These are phyloP conservation scores for Ammospiza caudacuta DNA, from an alignment of 2,113 vertebrate genomes.

Conservation along the genomic window DNA sequence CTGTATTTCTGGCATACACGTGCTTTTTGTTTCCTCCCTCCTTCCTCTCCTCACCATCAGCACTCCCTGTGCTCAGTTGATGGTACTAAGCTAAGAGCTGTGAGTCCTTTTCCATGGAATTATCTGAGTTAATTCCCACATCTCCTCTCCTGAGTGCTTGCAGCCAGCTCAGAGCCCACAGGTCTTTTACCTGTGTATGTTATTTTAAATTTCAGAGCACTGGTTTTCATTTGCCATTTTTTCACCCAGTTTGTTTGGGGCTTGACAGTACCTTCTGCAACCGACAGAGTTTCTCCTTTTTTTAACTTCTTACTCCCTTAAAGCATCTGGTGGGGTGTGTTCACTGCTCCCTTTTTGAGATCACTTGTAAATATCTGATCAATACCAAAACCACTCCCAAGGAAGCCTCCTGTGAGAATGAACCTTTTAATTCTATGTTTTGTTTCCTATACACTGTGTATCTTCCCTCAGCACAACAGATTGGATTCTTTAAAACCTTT, in stretches of 20 bases:
- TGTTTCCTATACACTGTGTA: not conserved
- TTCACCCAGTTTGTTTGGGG: not conserved
- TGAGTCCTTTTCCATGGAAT: not conserved
- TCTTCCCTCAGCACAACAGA: not conserved
- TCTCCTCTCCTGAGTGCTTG: not conserved
- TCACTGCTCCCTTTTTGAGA: not conserved
- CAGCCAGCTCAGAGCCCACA: not conserved
- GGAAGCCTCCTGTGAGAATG: not conserved
- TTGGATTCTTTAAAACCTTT: not conserved
- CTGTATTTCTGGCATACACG: rapidly evolving
- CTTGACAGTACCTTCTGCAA: not conserved
- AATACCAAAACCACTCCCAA: not conserved
- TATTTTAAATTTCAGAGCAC: not conserved
- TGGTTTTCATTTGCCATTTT: not conserved
- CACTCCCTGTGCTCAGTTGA: not conserved
- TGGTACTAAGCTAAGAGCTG: not conserved
- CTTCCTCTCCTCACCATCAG: not conserved
- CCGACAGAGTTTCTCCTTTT: not conserved
- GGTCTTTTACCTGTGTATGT: rapidly evolving
- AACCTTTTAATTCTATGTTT: not conserved
- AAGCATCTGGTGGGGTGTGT: not conserved
- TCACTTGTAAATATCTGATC: not conserved
- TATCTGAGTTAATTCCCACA: not conserved
- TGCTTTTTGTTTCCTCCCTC: not conserved
- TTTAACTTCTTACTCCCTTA: not conserved